A percentile compares a stretch with the other conserved stretches of the same genome.
These are phyloP conservation scores for Chelon labrosus DNA, from an alignment of 2,797 vertebrate genomes.

Conservation along the genomic window DNA sequence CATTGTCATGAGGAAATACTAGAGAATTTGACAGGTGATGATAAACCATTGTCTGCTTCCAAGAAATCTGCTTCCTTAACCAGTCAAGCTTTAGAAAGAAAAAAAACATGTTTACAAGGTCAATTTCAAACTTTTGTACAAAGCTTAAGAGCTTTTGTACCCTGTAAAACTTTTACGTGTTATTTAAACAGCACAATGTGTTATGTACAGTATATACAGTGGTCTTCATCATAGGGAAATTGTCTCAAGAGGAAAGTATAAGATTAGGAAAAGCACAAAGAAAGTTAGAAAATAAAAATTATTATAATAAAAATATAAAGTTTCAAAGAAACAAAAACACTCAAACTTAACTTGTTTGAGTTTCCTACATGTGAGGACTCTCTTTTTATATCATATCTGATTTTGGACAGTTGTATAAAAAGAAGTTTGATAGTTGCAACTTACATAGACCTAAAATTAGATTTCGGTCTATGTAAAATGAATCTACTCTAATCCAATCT, in stretches of 20 bases:
- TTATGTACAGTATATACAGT: constrained; percentile 23
- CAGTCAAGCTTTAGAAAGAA: neutral
- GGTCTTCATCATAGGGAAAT: neutral
- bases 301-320: no score
- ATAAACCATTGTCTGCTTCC: neutral
- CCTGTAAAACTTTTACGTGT: neutral
- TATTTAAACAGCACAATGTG: neutral
- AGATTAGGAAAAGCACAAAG: neutral
- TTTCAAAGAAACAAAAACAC: no score
- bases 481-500: no score
- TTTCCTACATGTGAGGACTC: no score
- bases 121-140: neutral
- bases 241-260: neutral
- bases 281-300: no score
- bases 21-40: neutral
- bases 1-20: constrained; percentile 20
- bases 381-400: no score
- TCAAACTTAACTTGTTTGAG: no score
- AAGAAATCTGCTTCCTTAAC: neutral
- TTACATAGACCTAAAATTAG: no score
- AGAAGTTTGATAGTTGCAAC: no score
- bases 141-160: neutral
- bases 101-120: neutral
- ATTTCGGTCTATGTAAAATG: neutral
- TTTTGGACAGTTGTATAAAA: no score